Evolutionary conservation across 2,888 invertebrate genomes (phyloP), one percentile per base, ranked within the genome.

Genomic region (Heteropelma amictum): DNA sequence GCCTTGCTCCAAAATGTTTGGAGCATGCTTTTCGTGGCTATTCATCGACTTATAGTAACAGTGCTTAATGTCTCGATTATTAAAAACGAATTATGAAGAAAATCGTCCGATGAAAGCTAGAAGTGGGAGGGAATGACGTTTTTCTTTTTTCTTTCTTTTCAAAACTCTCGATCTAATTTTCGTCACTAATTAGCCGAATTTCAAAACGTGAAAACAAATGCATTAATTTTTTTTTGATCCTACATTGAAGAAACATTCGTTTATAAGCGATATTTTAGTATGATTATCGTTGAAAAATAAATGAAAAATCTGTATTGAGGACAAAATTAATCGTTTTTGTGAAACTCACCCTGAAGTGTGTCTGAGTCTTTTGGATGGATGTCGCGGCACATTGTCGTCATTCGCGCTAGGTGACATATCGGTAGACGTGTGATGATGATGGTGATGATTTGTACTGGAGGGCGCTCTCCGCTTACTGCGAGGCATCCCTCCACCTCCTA

Each of bases 391-490:
- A 64, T 82, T 84, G 56, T 89, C 88, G 64, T 89, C 88, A 21
- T 88, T 87, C 58, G 87, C 85, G 80, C 88, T 87, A 53, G 88
- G 87, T 77, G 88, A 81, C 88, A 88, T 88, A 42, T 88, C 87
- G 45, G 84, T 80, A n/a, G 85, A 72, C 2, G 86, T 79, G 72
- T 84, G 85, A 81, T 85, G 85, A 77, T 87, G 77, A 74, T 87
- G 79, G 60, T 80, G 85, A 77, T 87, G 78, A 72, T 85, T 88
- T 78, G 88, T 88, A 82, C 83, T 87, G 81, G 88, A 85, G 85
- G 88, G 86, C 81, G 87, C 88, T 88, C 88, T 88, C 83, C 89
- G 87, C 84, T 89, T 89, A 79, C 87, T 86, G 84, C 89, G 89
- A 87, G 89, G 89, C 89, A 89, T 89, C 86, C 88, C 88, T 88